phyloP scores from a whole-genome alignment of 2,888 invertebrate species.

The Drepanosiphum platanoidis region DNA sequence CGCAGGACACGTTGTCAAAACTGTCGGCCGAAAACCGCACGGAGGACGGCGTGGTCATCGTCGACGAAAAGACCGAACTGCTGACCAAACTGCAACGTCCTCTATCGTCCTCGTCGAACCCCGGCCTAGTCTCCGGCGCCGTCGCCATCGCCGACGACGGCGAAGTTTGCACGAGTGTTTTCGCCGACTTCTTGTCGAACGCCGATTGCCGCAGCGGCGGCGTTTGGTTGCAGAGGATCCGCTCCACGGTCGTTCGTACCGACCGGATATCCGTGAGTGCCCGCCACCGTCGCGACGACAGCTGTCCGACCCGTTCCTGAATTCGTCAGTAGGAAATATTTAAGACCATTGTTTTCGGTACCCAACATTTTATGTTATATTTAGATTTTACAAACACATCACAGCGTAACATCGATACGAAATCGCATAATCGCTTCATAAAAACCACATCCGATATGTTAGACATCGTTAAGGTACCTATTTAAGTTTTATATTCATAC shows the following conservation, averaged over 20 bases:
- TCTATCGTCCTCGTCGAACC: neutral
- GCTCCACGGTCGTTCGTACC: neutral
- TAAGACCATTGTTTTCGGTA: no score
- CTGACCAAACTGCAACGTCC: conserved; percentile 12
- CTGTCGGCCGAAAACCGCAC: conserved; percentile 23
- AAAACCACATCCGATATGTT: no score
- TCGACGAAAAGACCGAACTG: conserved; percentile 22
- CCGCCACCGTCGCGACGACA: conserved; percentile 26
- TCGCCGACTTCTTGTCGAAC: neutral
- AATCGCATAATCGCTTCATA: no score
- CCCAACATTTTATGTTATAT: no score
- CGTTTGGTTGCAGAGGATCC: neutral
- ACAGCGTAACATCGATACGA: no score
- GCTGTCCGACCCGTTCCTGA: no score
- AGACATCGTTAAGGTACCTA: no score
- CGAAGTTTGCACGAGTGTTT: neutral
- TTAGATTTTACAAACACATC: no score
- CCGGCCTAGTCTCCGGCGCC: neutral
- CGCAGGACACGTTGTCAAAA: conserved; percentile 26
- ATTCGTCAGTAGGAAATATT: no score
- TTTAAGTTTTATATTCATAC: no score
- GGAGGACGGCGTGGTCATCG: conserved; percentile 20
- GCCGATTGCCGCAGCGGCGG: neutral
- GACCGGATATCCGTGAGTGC: conserved; percentile 36
- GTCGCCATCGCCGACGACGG: neutral